These are phyloP conservation scores for Phrynocephalus forsythii DNA, from an alignment of 2,797 vertebrate genomes.

Conservation along the genomic window DNA sequence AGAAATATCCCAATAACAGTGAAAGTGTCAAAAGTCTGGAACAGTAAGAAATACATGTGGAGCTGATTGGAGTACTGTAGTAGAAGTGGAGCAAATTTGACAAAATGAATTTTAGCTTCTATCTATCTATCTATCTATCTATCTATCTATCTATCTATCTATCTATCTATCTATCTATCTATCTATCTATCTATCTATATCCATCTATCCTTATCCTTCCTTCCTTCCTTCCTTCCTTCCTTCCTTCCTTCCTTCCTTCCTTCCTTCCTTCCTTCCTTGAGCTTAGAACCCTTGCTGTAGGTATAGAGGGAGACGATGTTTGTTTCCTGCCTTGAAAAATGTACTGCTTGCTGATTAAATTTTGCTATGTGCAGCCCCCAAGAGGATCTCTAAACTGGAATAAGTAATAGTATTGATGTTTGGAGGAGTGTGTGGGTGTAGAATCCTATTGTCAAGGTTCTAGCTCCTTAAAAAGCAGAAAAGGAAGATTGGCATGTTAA, in stretches of 20 bases:
- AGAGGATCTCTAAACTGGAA: neutral
- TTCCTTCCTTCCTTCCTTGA: too few relatives aligned
- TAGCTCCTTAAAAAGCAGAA: neutral
- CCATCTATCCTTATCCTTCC: too few relatives aligned
- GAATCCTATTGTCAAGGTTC: neutral
- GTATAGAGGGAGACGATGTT: too few relatives aligned
- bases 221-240: too few relatives aligned
- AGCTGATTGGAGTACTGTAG: neutral
- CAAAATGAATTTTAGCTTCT: too few relatives aligned
- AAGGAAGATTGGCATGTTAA: neutral
- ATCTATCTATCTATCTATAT: too few relatives aligned
- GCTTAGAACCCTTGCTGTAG: neutral
- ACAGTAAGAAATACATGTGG: neutral
- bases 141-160: too few relatives aligned
- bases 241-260: too few relatives aligned
- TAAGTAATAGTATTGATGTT: neutral
- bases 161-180: too few relatives aligned
- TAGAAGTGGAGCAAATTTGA: neutral
- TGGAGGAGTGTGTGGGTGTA: neutral
- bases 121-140: too few relatives aligned
- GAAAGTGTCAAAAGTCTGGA: neutral
- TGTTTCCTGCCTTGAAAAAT: neutral
- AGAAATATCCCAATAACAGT: neutral
- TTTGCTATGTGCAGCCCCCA: neutral
- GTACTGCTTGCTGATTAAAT: neutral